Evolutionary conservation across 2,888 invertebrate genomes (phyloP).

Genomic region (Pinctada fucata): DNA sequence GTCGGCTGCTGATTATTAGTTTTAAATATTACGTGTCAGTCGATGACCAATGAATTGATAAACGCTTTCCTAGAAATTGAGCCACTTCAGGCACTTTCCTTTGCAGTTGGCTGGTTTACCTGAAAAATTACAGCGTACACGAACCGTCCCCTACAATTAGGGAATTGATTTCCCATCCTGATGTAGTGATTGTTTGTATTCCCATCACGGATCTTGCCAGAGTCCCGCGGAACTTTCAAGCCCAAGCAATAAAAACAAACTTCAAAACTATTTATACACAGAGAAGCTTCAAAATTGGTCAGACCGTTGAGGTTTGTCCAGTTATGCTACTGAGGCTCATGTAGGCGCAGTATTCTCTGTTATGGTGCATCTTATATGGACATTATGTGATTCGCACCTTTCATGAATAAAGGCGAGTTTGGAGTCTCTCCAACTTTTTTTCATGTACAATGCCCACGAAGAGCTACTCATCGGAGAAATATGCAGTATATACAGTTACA

Average conservation of each 20-base stretch:
- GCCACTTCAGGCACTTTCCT: background rate
- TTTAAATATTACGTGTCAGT: conserved; percentile 5
- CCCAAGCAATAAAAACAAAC: background rate
- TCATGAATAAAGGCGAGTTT: background rate
- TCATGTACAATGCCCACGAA: conserved; percentile 30
- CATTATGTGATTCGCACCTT: background rate
- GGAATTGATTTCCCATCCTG: conserved; percentile 33
- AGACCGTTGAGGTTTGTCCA: too few species aligned
- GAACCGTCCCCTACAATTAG: conserved; percentile 31
- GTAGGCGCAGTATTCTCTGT: too few species aligned
- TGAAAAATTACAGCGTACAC: conserved; percentile 34
- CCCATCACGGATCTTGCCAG: conserved; percentile 6
- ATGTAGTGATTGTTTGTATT: conserved; percentile 20
- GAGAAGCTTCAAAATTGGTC: too few species aligned
- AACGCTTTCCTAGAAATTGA: background rate
- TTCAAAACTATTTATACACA: too few species aligned
- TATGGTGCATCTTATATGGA: too few species aligned
- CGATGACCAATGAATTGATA: conserved; percentile 3
- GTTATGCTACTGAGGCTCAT: too few species aligned
- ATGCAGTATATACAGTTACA: conserved; percentile 39
- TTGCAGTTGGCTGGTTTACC: conserved; percentile 28
- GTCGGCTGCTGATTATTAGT: background rate
- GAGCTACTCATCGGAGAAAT: conserved; percentile 36
- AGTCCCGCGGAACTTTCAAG: background rate
- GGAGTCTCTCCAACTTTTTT: background rate